Percentiles rank a stretch among this genome's conserved stretches.
These are phyloP conservation scores for Paralichthys olivaceus DNA, from an alignment of 2,113 vertebrate genomes.

Conservation along the genomic window DNA sequence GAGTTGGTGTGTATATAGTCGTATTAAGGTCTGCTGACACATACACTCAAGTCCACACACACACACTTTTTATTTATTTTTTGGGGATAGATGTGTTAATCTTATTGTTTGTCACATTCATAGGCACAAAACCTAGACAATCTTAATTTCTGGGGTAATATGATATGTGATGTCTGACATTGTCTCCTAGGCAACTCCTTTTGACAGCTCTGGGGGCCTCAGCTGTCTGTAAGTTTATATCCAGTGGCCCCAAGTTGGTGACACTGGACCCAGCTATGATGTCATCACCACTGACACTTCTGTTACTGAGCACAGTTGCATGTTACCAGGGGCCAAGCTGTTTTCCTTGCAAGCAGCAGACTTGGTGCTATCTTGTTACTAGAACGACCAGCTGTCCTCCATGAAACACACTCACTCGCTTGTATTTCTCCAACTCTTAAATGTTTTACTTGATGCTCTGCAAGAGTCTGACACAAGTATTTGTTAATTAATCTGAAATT, in stretches of 20 bases:
- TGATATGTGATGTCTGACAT: slow-evolving; percentile 51
- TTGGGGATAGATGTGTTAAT: too few species aligned
- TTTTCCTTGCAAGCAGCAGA: slow-evolving; percentile 61
- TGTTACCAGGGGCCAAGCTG: slow-evolving; percentile 57
- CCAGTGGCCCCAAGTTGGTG: slow-evolving; percentile 50
- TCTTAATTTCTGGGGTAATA: background rate
- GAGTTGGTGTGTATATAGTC: too few species aligned
- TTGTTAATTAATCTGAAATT: too few species aligned
- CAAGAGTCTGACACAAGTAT: slow-evolving; percentile 3
- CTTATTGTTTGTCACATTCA: background rate
- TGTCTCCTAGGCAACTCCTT: slow-evolving; percentile 40
- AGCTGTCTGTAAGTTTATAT: slow-evolving; percentile 74
- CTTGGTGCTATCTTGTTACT: slow-evolving; percentile 65
- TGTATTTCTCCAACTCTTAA: slow-evolving; percentile 33
- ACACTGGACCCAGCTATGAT: slow-evolving; percentile 65
- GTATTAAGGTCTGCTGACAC: too few species aligned
- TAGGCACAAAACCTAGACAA: background rate
- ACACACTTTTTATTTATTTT: too few species aligned
- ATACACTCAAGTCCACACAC: background rate
- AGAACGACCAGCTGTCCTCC: slow-evolving; percentile 59
- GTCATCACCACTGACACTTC: slow-evolving; percentile 52
- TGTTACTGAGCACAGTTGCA: slow-evolving; percentile 51
- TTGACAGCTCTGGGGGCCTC: slow-evolving; percentile 45
- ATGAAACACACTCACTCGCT: slow-evolving; percentile 4
- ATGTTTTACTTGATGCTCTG: slow-evolving; percentile 33